Base-by-base conservation (phyloP, 1,140 invertebrate species). In the Mesaphorura yosii region DNA sequence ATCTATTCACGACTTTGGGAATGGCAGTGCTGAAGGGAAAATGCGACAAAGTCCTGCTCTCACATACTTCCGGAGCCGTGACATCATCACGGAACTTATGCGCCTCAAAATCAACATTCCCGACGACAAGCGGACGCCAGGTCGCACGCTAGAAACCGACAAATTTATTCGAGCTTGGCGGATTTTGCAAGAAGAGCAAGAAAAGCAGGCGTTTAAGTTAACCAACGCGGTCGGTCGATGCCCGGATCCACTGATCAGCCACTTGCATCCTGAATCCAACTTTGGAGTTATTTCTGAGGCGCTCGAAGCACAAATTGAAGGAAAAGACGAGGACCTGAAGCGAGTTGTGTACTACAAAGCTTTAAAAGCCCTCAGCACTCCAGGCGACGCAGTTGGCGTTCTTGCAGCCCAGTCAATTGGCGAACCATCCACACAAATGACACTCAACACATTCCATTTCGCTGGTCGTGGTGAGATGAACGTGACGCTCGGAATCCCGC, bases 401-500 rank as follows among this genome's bases (percentile, higher is more conserved):
- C 70, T 98, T 48, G 94, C 94, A 19, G 94, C 94, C 20, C 82
- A 83, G 75, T 96, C 91, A 7, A 86, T 98, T 61, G 94, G 94
- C 53, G 96, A 99, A 73, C 95, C 95, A 0, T 97, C 93, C 2
- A 99, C 96, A 51, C 95, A 99, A 74, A 98, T 99, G 95, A 99
- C 96, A 63, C 69, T 99, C 57, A 99, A 99, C 66, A 99, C 96
- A 29, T 99, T 99, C 71, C 96, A 99, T 68, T 98, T 98, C 73
- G 95, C 96, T 63, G 96, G 96, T 69, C 81, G 92, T 73, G 93
- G 94, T 76, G 96, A 98, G 71, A 98, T 98, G 92, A 99, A 99
- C 70, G 93, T 99, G 0, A 99, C 96, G 0, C 74, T 98, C 1
- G 94, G 89, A 78, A 97, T 98, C 61, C 95, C 94, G 1, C 78